Conservation (phyloP, 1,140 invertebrate species). For the Galleria mellonella region DNA sequence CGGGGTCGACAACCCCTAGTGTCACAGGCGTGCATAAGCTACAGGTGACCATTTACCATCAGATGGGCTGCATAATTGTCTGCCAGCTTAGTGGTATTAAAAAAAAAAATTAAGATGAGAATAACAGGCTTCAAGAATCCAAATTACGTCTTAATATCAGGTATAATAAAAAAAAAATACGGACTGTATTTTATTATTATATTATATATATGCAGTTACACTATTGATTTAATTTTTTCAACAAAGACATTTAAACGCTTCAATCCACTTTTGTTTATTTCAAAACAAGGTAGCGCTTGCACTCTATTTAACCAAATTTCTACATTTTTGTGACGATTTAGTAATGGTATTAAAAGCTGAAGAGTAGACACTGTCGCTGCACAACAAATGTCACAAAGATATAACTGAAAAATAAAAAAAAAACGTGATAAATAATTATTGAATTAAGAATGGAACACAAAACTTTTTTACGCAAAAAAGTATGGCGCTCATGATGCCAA, state of each 20-base stretch:
- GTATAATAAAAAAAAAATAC: conserved; percentile 8
- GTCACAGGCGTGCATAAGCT: no score
- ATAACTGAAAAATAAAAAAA: conserved; percentile 32
- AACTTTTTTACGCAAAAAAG: no score
- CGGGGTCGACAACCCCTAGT: no score
- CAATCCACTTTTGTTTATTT: conserved; percentile 39
- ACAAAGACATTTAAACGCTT: conserved; percentile 20
- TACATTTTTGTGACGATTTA: conserved; percentile 24
- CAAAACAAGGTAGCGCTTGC: conserved; percentile 32
- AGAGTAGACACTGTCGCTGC: conserved; percentile 40
- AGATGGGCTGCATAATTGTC: no score
- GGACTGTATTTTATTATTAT: background rate
- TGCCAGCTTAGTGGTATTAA: no score
- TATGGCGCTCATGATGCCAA: no score
- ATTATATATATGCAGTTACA: background rate
- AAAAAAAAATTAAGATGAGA: no score
- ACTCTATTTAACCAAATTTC: conserved; percentile 36
- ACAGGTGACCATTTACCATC: no score
- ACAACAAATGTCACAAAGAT: conserved; percentile 43
- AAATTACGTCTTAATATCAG: no score
- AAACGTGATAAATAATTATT: background rate
- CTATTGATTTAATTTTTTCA: conserved; percentile 5
- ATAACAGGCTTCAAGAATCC: no score
- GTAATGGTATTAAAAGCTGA: conserved; percentile 23
- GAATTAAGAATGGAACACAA: background rate